Percentiles rank a stretch among this genome's conserved stretches.
These are phyloP conservation scores for Paramacrobiotus metropolitanus DNA, from an alignment of 1,140 invertebrate species.

Conservation along the genomic window DNA sequence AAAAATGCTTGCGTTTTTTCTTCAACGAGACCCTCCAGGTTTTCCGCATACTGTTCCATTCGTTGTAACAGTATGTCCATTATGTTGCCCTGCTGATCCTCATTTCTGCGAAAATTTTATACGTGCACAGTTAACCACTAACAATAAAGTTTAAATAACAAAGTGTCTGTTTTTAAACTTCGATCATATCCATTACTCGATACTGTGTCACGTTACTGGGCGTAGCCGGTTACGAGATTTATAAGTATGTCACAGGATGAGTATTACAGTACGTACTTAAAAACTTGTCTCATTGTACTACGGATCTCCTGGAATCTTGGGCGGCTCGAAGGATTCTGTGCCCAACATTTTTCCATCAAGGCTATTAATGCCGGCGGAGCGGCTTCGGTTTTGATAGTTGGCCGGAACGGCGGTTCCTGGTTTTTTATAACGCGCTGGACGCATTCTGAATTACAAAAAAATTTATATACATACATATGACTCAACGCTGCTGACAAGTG, in stretches of 20 bases:
- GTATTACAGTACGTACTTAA: not conserved
- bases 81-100: conserved; percentile 45
- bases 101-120: not conserved
- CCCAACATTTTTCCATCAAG: not conserved
- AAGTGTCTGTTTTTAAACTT: no score
- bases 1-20: conserved; percentile 68
- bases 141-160: not conserved
- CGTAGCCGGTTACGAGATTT: no score
- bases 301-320: not conserved
- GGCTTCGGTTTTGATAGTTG: not conserved
- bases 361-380: not conserved
- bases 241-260: no score
- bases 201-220: no score
- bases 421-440: not conserved
- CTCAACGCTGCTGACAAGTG: no score
- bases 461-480: no score
- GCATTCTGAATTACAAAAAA: not conserved
- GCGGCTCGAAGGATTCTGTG: not conserved
- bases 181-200: no score
- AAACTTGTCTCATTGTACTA: not conserved
- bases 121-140: no score
- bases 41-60: conserved; percentile 81
- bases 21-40: conserved; percentile 48
- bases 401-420: not conserved
- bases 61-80: conserved; percentile 89